Evolutionary conservation across 2,888 invertebrate species (phyloP), one percentile per base, ranked within the genome.

Genomic region (Anorthoa munda): DNA sequence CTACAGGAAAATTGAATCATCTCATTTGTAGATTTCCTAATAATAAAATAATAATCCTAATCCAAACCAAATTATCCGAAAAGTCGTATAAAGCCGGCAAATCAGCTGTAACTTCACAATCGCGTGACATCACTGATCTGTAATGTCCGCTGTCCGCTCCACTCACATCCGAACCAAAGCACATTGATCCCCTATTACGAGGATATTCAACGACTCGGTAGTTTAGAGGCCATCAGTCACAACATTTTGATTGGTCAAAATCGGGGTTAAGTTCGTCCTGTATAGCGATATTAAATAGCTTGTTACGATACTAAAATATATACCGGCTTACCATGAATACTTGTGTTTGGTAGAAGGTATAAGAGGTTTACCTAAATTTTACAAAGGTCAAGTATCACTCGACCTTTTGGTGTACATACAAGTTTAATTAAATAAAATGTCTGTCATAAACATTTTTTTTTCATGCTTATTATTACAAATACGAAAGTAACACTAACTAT

Each of bases 141-240:
- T 60, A 69, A 76, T 53, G 61, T 55, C 56, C 76, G 60, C 31
- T 75, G 66, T 72, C 63, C 72, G 70, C 56, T 64, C n/a, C n/a
- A n/a, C n/a, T n/a, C n/a, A n/a, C 53, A 51, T 7, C 63, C 55
- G 80, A 48, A 39, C 39, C 39, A 39, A 60, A 75, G 77, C 75
- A 75, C 68, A 75, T 59, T 60, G 48, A 65, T 61, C 59, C 60
- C 66, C 17, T 65, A 58, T 74, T 48, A 74, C 50, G 55, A 51
- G 67, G 59, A 72, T 59, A 61, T 66, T 70, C 58, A n/a, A 50
- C 46, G 50, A 72, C 65, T 67, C 53, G 18, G 26, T 55, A 61
- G 60, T 71, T 76, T 73, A 60, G 60, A 72, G 48, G 53, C 59
- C 51, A 61, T 68, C 59, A n/a, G 53, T 60, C 46, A 66, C 59